A percentile compares a stretch with the other conserved stretches of the same genome.
Conservation (phyloP, 2,797 vertebrate genomes). For the Phylloscopus collybita region DNA sequence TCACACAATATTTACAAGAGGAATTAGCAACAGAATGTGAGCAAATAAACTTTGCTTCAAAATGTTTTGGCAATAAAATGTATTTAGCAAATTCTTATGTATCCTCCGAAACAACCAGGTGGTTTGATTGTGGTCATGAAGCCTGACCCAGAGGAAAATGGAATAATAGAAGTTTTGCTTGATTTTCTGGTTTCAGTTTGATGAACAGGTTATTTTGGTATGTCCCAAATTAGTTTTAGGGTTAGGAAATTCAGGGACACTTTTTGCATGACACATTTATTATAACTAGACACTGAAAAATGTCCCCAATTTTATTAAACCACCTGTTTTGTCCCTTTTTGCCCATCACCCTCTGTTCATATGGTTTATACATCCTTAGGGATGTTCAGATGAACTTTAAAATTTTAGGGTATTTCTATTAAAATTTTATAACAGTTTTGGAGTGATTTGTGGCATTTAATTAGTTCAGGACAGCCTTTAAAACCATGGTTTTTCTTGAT, state of each 20-base stretch:
- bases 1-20: constrained; percentile 46
- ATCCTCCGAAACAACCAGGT: neutral
- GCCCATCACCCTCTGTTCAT: rapidly evolving
- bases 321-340: rapidly evolving
- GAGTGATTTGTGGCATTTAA: neutral
- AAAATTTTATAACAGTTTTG: neutral
- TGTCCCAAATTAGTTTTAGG: neutral
- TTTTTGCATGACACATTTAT: neutral
- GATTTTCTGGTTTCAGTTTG: neutral
- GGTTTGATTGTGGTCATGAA: neutral
- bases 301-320: neutral
- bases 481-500: neutral
- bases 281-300: neutral
- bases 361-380: too few species aligned
- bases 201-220: neutral
- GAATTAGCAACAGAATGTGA: constrained; percentile 6
- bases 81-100: neutral
- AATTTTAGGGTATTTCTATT: neutral
- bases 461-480: neutral
- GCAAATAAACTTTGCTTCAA: neutral
- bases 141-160: neutral
- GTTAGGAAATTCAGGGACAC: neutral
- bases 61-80: neutral
- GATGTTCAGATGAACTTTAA: neutral
- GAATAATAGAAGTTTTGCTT: neutral